Conservation (phyloP, 92 coral and sea anemone genomes). For the Epizoanthus illoricatus region DNA sequence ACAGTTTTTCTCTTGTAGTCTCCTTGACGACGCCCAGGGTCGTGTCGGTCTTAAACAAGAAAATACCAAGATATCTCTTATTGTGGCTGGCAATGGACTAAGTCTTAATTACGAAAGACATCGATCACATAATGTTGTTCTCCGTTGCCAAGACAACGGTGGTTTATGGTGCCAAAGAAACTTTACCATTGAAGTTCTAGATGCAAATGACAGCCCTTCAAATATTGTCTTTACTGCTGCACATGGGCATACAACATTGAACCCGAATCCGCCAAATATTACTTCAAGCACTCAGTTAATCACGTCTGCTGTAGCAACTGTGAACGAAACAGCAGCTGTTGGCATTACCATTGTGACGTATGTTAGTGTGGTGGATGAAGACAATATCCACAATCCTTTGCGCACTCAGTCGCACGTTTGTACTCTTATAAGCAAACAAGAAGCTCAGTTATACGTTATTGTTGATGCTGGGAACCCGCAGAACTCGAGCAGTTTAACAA, state of each 20-base stretch:
- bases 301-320: constrained; percentile 59
- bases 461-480: constrained; percentile 55
- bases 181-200: constrained; percentile 47
- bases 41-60: constrained; percentile 56
- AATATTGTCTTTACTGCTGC: constrained; percentile 62
- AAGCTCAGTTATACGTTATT: constrained; percentile 50
- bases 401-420: constrained; percentile 68
- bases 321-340: constrained; percentile 64
- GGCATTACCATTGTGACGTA: constrained; percentile 70
- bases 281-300: constrained; percentile 40
- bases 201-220: constrained; percentile 64
- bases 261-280: constrained; percentile 56
- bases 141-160: constrained; percentile 63
- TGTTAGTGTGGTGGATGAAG: constrained; percentile 63
- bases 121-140: constrained; percentile 40
- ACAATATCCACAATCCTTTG: constrained; percentile 44
- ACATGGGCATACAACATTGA: constrained; percentile 61
- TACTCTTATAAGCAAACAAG: constrained; percentile 62
- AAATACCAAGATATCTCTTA: constrained; percentile 34
- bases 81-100: constrained; percentile 62
- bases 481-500: constrained; percentile 39
- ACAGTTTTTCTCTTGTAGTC: constrained; percentile 54
- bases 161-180: constrained; percentile 51
- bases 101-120: constrained; percentile 61
- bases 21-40: constrained; percentile 61